phyloP scores from a whole-genome alignment of 2,113 vertebrate species.

The Apaloderma vittatum region DNA sequence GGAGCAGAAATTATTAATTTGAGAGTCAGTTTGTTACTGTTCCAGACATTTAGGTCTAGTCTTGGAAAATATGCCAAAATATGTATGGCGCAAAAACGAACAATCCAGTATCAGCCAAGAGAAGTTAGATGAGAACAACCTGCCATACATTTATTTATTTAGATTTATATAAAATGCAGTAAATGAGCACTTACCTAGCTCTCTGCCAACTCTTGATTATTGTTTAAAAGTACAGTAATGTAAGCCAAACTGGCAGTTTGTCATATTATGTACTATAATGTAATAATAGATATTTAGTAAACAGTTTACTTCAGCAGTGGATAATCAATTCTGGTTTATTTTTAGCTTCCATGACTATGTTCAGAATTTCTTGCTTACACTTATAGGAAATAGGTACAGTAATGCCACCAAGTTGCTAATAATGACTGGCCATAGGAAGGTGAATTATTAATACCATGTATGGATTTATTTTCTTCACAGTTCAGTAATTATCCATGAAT shows the following conservation, averaged over 20 bases:
- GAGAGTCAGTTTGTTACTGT: background rate
- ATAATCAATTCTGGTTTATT: constrained; percentile 63
- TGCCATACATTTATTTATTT: constrained; percentile 26
- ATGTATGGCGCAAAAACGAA: background rate
- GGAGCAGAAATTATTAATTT: background rate
- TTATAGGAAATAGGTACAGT: constrained; percentile 54
- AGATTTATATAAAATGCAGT: constrained; percentile 12
- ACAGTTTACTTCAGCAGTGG: constrained; percentile 42
- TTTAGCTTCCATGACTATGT: constrained; percentile 39
- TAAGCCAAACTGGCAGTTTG: constrained; percentile 58
- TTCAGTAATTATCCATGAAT: background rate
- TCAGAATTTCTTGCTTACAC: constrained; percentile 35
- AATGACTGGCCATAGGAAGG: constrained; percentile 36
- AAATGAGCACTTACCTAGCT: constrained; percentile 25
- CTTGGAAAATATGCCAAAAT: background rate
- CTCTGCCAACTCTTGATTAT: constrained; percentile 40
- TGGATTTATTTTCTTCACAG: background rate
- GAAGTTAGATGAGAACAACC: background rate
- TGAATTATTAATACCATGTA: constrained; percentile 41
- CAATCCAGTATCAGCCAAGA: background rate
- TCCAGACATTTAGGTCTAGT: background rate
- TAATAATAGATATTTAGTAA: constrained; percentile 67
- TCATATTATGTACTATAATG: constrained; percentile 20
- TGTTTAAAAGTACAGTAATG: constrained; percentile 33
- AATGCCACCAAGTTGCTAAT: constrained; percentile 35